Percentiles rank a stretch among this genome's conserved stretches.
Conservation (phyloP, 2,888 invertebrate species). For the Chrysopilus asiliformis region DNA sequence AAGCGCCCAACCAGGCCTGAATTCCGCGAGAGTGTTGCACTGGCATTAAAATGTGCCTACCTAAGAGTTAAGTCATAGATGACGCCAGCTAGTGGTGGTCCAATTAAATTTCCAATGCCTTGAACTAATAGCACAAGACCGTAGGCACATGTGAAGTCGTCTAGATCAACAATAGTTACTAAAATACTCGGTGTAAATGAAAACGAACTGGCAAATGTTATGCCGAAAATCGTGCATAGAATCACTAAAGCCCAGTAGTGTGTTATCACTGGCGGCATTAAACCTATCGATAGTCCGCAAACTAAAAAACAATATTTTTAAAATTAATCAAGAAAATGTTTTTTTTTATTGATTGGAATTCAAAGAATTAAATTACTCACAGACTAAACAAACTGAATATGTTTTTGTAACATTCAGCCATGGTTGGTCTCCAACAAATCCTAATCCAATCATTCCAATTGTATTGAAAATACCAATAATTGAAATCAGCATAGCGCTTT, state of each 20-base stretch:
- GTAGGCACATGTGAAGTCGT: slow-evolving; percentile 85
- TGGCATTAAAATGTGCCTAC: slow-evolving; percentile 20
- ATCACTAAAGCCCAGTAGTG: slow-evolving; percentile 25
- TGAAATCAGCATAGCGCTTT: slow-evolving; percentile 68
- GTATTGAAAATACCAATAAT: slow-evolving; percentile 82
- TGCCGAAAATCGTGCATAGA: slow-evolving; percentile 59
- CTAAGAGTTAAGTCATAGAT: slow-evolving; percentile 29
- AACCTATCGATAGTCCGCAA: slow-evolving; percentile 31
- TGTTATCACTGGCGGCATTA: slow-evolving; percentile 29
- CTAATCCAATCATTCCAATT: slow-evolving; percentile 75
- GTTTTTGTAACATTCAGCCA: slow-evolving; percentile 70
- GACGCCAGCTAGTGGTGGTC: slow-evolving; percentile 80
- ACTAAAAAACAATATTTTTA: slow-evolving; percentile 22
- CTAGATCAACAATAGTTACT: slow-evolving; percentile 76
- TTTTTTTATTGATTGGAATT: slow-evolving; percentile 1
- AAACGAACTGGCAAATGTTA: slow-evolving; percentile 84
- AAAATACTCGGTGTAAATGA: slow-evolving; percentile 82
- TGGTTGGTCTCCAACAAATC: slow-evolving; percentile 78
- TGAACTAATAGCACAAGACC: slow-evolving; percentile 79
- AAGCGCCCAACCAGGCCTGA: too few relatives aligned
- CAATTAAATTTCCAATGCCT: slow-evolving; percentile 83
- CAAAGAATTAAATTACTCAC: too few relatives aligned
- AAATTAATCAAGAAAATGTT: neutral
- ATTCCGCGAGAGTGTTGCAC: too few relatives aligned
- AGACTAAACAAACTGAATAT: slow-evolving; percentile 63